Conservation (phyloP, 2,888 invertebrate species). For the Synergus japonicus region DNA sequence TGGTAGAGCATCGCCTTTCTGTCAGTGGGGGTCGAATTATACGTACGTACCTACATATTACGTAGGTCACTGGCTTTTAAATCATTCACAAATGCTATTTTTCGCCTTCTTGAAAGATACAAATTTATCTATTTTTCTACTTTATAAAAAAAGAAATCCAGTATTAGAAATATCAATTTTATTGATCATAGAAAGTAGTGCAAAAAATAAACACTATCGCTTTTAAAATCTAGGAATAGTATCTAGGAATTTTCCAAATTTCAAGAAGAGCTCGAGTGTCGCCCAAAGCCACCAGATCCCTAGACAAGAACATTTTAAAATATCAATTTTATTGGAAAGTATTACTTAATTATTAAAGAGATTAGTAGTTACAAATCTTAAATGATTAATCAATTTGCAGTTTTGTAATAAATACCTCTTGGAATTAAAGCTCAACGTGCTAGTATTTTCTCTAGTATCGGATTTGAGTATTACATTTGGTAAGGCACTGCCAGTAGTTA, state of each 20-base stretch:
- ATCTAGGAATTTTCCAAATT: conserved; percentile 71
- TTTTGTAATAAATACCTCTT: conserved; percentile 64
- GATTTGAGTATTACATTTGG: conserved; percentile 65
- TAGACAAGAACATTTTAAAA: conserved; percentile 55
- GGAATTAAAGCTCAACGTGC: conserved; percentile 68
- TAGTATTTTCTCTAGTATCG: conserved; percentile 63
- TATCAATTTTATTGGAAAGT: neutral
- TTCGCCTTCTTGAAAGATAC: too few relatives aligned
- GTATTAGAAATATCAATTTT: neutral
- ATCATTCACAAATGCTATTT: neutral
- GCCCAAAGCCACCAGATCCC: conserved; percentile 70
- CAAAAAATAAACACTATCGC: neutral
- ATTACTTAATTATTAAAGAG: too few relatives aligned
- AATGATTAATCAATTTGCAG: neutral
- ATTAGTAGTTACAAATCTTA: too few relatives aligned
- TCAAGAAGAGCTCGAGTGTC: conserved; percentile 69
- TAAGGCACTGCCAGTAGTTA: conserved; percentile 61
- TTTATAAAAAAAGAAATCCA: neutral
- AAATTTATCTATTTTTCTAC: too few relatives aligned
- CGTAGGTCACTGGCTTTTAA: neutral
- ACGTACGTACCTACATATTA: neutral
- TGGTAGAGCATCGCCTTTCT: neutral
- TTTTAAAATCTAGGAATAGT: conserved; percentile 11
- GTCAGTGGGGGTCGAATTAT: neutral
- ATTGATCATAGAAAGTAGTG: neutral